Base-by-base conservation (phyloP, 2,888 invertebrate species). In the Drosophila paramelanica region DNA sequence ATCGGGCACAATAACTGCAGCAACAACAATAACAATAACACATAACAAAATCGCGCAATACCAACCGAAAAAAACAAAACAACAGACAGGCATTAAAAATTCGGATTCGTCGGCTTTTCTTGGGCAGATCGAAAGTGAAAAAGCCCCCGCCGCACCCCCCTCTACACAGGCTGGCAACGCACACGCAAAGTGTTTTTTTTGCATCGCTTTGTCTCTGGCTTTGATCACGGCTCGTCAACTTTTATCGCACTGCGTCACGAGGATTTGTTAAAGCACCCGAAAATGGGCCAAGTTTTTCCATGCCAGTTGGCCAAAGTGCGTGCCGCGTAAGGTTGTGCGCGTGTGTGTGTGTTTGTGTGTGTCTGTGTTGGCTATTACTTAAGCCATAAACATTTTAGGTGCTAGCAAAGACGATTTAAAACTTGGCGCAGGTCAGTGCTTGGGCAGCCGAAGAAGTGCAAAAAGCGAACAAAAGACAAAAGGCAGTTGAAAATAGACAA, bases 221-320 rank as follows among this genome's bases (percentile, higher is more conserved):
- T 59, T 38, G 67, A 67, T 61, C 75, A 83, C 84, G 87, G 62
- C 78, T 87, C 78, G 84, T 70, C 84, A 89, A 87, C 64, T 84
- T 80, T 84, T 66, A 76, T 75, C 65, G 58, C 57, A 57, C 55
- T 13, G 13, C 36, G 11, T 36, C 36, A 70, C 67, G 67, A 74
- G 67, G 70, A 69, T 71, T 76, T 69, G 69, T 43, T 80, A 47
- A 73, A 50, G 11, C 49, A 7, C 14, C 4, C n/a, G 7, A 14
- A 57, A 77, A 89, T 89, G 79, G 88, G 85, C 79, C 81, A 85
- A 69, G 70, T 66, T 55, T 62, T 73, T 64, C 57, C 72, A 69
- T 77, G 81, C 84, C 77, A 87, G 84, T 77, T 81, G 88, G 79
- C 76, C 85, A 79, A 77, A 87, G 81, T 79, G 82, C 73, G 81